Base-by-base conservation (phyloP, 1,140 invertebrate species). In the Pomacea maculata region DNA sequence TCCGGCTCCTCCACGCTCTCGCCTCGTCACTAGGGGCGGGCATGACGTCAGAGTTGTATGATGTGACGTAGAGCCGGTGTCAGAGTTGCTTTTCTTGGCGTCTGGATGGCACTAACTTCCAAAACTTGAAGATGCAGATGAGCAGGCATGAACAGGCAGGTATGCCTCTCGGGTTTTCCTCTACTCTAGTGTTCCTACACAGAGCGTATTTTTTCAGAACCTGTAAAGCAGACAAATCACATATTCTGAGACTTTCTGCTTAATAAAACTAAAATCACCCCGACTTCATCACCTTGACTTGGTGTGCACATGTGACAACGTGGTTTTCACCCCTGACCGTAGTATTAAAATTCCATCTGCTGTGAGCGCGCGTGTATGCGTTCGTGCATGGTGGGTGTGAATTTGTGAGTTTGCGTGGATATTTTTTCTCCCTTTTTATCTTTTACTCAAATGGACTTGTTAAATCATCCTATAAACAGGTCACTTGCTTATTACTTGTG, bases 361-460 rank as follows among this genome's bases (percentile, higher is more conserved):
- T 83, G 68, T 80, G 52, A 73, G 67, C 82, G 34, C 79, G 52
- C 64, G 67, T 82, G 73, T 67, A 54, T 82, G 71, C 76, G 65
- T 45, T 21, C 82, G 17, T 82, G 57, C 74, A 14, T 82, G 29
- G 72, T n/a, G n/a, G n/a, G 55, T 79, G 70, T 80, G 45, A 57
- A 55, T 80, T 6, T 78, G 29, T n/a, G n/a, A n/a, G 57, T 6
- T 80, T 45, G 78, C 45, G 70, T 76, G 45, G 57, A 52, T 68
- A 34, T 80, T 67, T 79, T 52, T 75, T 52, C 61, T n/a, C 61
- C 21, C 52, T 9, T 54, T 21, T 75, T 7, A 9, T n/a, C 25
- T 52, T 75, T 52, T 55, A n/a, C 61, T 25, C 61, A 57, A n/a
- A n/a, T 75, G 73, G 55, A n/a, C 61, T 52, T 75, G 73, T 75